phyloP scores from a whole-genome alignment of 2,888 invertebrate genomes.

The Junonia oenone region DNA sequence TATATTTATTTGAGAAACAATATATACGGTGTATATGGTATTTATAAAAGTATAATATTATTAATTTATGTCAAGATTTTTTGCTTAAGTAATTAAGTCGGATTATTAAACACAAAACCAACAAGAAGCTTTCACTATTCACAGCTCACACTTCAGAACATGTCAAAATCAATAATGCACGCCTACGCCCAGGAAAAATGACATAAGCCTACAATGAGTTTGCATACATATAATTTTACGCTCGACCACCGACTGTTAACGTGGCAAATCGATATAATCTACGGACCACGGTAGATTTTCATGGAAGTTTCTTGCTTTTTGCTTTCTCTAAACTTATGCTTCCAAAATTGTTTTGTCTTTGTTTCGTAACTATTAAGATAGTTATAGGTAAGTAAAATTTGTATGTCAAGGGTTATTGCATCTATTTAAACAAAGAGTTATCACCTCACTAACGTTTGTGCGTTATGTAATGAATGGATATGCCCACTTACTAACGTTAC shows the following conservation, averaged over 20 bases:
- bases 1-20: not conserved
- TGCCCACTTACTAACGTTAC: not conserved
- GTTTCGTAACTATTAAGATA: not conserved
- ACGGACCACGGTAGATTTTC: not conserved
- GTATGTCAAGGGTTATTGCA: not conserved
- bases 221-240: not conserved
- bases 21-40: no score
- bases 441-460: not conserved
- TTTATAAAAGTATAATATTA: no score
- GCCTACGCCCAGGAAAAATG: not conserved
- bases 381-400: not conserved
- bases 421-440: not conserved
- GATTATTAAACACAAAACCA: not conserved
- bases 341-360: not conserved
- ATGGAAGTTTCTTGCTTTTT: not conserved
- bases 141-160: constrained; percentile 1
- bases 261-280: not conserved
- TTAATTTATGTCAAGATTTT: not conserved
- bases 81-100: constrained; percentile 5
- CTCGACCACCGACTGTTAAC: not conserved
- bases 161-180: constrained; percentile 14
- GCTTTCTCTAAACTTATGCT: not conserved
- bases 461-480: not conserved
- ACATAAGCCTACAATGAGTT: not conserved
- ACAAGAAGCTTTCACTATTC: constrained; percentile 12